Evolutionary conservation across 1,140 invertebrate genomes (phyloP), one percentile per base, ranked within the genome.

Genomic region (Atta colombica): DNA sequence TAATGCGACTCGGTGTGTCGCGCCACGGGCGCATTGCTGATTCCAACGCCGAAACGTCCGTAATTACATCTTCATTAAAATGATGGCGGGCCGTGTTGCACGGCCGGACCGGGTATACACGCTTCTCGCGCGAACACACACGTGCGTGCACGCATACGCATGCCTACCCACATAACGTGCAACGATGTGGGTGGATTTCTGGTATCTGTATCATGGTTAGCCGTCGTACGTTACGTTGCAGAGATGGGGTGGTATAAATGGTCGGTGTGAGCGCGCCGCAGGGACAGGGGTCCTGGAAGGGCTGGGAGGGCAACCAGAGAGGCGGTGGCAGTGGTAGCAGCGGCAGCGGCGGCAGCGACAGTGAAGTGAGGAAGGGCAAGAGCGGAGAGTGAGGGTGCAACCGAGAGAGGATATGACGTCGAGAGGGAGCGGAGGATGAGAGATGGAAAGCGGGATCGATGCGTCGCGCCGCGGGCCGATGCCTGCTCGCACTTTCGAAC

Each of bases 1-100:
- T 94, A 93, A 94, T 91, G 92, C 89, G 86, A 90, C 85, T 85
- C 88, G 86, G 88, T 89, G 90, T 88, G 90, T 87, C 87, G 88
- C 86, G 77, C 72, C 77, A 89, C 81, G 90, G 82, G 78, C 90
- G 88, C 87, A 93, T 92, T 87, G 93, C 91, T 93, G 93, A 94
- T 93, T 92, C 92, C 89, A 89, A 75, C 85, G 92, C 89, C 93
- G 92, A 94, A 94, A 93, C 92, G 93, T 91, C 87, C 86, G 91
- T 93, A 95, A 95, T 95, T 94, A 95, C 94, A 94, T 95, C 94
- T 95, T 95, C 94, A 95, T 95, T 95, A 95, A 94, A 93, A 92
- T 92, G 92, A 91, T 91, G 91, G 88, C 88, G 91, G 92, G 87
- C 90, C 88, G 89, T 89, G 88, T 89, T 89, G 88, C 84, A 71